Base-by-base conservation (phyloP, 2,888 invertebrate genomes). In the Tiliacea citrago region DNA sequence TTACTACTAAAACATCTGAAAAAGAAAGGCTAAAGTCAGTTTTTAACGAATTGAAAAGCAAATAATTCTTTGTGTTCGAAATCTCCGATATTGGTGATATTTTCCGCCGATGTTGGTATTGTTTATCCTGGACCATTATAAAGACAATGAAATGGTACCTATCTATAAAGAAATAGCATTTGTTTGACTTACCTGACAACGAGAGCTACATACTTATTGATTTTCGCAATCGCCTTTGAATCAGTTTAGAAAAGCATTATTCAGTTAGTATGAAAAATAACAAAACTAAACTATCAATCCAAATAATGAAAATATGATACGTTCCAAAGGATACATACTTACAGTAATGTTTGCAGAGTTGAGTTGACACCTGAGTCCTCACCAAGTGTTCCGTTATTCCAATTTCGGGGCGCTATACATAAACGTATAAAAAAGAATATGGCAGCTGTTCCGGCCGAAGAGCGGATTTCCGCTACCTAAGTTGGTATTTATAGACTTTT, bases 381-480 rank as follows among this genome's bases (percentile, higher is more conserved):
- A 69, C 57, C 24, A 69, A 69, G 66, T 42, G 66, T 72, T 78
- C 61, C 73, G 62, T 75, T 82, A 73, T 68, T 72, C 58, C 81
- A 75, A 85, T 75, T 70, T 78, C 49, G 57, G 68, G 60, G 35
- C 29, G 51, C 72, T 62, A 68, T 49, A 72, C 35, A 2, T 39
- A 39, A 68, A 76, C 69, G 58, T 74, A 81, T 77, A 84, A 84
- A 86, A 79, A 79, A 75, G 49, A 79, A 82, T 75, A 79, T 58
- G 72, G 69, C 77, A 73, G 82, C 71, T 77, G 79, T 84, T 73
- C 77, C 79, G 77, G 62, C 68, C 74, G 16, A 75, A 73, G 82
- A 82, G 86, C 84, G 85, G 85, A 86, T 86, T 82, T 86, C 85
- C 85, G 82, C 79, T 70, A 60, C 84, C 78, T 71, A 76, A 81